These are phyloP conservation scores for Himalopsyche japonica DNA, from an alignment of 2,888 invertebrate genomes.

Conservation along the genomic window DNA sequence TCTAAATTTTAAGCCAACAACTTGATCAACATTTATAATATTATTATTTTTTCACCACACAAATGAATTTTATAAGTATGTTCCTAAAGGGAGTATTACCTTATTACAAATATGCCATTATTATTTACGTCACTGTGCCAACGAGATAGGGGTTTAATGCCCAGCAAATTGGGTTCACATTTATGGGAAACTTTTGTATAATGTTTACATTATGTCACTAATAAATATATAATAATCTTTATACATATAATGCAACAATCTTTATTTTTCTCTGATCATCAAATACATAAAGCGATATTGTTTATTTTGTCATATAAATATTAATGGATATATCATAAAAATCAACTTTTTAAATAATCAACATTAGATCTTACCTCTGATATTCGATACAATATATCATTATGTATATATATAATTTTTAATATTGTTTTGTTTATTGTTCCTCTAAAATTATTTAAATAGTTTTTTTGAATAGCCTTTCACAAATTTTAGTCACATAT, in stretches of 20 bases:
- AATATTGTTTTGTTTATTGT: not conserved
- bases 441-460: not conserved
- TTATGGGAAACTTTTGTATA: not conserved
- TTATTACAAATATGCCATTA: not conserved
- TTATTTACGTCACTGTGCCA: not conserved
- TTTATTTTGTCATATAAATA: not conserved
- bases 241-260: not conserved
- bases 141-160: not conserved
- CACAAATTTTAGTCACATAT: not conserved
- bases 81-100: not conserved
- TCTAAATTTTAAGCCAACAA: not conserved
- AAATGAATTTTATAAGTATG: not conserved
- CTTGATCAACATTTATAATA: not conserved
- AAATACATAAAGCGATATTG: not conserved
- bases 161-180: not conserved
- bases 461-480: not conserved
- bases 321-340: conserved; percentile 1
- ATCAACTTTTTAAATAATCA: conserved; percentile 2
- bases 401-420: not conserved
- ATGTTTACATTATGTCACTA: not conserved
- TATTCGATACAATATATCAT: not conserved
- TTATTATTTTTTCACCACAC: not conserved
- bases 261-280: not conserved
- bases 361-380: not conserved
- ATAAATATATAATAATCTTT: not conserved